A percentile compares a stretch with the other conserved stretches of the same genome.
These are phyloP conservation scores for Bujurquina vittata DNA, from an alignment of 2,113 vertebrate species.

Conservation along the genomic window DNA sequence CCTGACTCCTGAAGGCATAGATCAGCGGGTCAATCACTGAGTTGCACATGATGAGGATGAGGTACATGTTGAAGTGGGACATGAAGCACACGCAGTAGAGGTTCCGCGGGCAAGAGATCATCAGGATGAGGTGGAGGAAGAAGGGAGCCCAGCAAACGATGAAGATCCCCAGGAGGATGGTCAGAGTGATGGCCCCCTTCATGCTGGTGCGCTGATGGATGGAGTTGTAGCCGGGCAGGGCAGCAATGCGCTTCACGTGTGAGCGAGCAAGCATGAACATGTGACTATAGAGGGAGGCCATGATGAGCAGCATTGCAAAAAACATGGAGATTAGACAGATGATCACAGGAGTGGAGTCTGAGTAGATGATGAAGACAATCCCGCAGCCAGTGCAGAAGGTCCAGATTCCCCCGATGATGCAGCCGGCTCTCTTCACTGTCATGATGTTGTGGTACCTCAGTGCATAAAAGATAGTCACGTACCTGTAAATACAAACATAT, in stretches of 20 bases:
- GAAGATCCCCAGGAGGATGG: slow-evolving; percentile 93
- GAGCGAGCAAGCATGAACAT: slow-evolving; percentile 95
- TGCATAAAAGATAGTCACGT: slow-evolving; percentile 95
- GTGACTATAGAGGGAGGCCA: slow-evolving; percentile 94
- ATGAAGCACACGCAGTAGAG: slow-evolving; percentile 97
- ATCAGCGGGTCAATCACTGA: slow-evolving; percentile 95
- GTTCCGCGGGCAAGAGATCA: slow-evolving; percentile 94
- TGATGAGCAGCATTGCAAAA: slow-evolving; percentile 92
- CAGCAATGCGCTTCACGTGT: slow-evolving; percentile 90
- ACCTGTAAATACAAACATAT: slow-evolving; percentile 59
- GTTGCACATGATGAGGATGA: slow-evolving; percentile 97
- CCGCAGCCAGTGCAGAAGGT: slow-evolving; percentile 91
- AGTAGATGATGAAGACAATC: slow-evolving; percentile 94
- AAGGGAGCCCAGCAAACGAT: slow-evolving; percentile 96
- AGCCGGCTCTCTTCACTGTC: slow-evolving; percentile 85
- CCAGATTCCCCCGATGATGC: slow-evolving; percentile 92
- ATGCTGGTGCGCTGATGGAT: slow-evolving; percentile 88
- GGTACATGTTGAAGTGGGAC: slow-evolving; percentile 98
- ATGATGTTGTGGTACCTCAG: slow-evolving; percentile 95
- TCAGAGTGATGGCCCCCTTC: slow-evolving; percentile 92
- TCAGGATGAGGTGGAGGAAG: slow-evolving; percentile 94
- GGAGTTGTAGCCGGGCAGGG: slow-evolving; percentile 84
- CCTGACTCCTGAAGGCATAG: slow-evolving; percentile 94
- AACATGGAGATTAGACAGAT: slow-evolving; percentile 96
- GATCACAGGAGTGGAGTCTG: slow-evolving; percentile 89